These are phyloP conservation scores for Petrocephalus zakoni DNA, from an alignment of 2,113 vertebrate genomes.

Conservation along the genomic window DNA sequence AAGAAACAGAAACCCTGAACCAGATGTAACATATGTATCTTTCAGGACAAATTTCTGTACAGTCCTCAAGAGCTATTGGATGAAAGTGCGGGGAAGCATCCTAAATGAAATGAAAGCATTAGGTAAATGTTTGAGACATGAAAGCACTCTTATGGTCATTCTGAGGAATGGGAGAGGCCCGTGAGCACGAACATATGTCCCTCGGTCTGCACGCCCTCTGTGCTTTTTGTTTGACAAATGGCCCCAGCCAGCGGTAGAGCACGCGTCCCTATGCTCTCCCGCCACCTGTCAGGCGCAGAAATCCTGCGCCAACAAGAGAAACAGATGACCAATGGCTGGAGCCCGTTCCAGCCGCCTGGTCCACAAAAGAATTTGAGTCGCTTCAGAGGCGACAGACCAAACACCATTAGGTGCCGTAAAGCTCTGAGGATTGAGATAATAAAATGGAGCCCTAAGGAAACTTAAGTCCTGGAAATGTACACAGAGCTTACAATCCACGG, in stretches of 20 bases:
- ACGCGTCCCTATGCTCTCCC: neutral
- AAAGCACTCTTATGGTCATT: neutral
- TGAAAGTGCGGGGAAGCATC: neutral
- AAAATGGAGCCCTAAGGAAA: neutral
- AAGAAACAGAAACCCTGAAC: neutral
- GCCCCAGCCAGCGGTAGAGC: neutral
- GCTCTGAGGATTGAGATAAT: neutral
- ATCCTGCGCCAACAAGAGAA: neutral
- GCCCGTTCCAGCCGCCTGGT: neutral
- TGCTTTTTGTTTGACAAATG: slow-evolving; percentile 11
- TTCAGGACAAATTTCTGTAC: neutral
- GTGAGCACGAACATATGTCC: neutral
- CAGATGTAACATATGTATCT: neutral
- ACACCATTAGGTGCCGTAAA: neutral
- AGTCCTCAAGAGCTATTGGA: neutral
- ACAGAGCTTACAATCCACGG: neutral
- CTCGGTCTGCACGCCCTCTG: neutral
- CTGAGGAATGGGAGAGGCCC: neutral
- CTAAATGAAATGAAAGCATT: neutral
- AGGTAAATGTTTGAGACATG: neutral
- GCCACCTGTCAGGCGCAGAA: neutral
- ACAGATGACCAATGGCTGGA: neutral
- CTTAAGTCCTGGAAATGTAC: neutral
- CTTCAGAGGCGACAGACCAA: neutral
- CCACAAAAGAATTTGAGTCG: neutral